phyloP scores from a whole-genome alignment of 2,113 vertebrate genomes.

The Peucedramus taeniatus region DNA sequence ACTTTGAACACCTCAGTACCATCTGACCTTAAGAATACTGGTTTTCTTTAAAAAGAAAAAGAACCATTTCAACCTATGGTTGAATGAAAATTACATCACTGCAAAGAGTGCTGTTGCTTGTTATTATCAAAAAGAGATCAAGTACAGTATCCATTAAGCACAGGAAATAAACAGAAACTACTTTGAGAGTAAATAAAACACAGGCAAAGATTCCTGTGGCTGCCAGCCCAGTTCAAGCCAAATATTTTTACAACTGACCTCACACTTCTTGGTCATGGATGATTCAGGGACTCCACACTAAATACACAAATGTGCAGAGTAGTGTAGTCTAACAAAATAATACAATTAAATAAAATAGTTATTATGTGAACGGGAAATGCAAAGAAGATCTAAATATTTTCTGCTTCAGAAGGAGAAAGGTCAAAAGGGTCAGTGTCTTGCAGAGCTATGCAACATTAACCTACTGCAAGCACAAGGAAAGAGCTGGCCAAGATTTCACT shows the following conservation, averaged over 20 bases:
- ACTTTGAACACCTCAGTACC: not conserved
- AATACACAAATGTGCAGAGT: not conserved
- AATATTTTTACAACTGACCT: slow-evolving; percentile 18
- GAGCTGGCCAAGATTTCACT: not conserved
- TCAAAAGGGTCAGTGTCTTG: not conserved
- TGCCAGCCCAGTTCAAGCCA: not conserved
- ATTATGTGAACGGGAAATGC: not conserved
- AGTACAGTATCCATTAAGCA: not conserved
- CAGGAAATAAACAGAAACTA: not conserved
- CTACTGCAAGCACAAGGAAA: not conserved
- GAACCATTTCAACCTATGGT: not conserved
- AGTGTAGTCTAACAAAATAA: not conserved
- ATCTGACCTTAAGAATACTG: not conserved
- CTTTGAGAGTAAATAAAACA: not conserved
- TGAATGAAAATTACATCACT: not conserved
- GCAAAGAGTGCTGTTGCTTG: not conserved
- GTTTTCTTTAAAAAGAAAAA: not conserved
- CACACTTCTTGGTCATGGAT: not conserved
- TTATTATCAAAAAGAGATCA: not conserved
- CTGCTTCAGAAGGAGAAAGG: not conserved
- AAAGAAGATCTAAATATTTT: not conserved
- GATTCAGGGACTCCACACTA: not conserved
- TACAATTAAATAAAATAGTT: not conserved
- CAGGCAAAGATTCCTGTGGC: not conserved
- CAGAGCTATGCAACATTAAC: not conserved